phyloP scores from a whole-genome alignment of 1,140 invertebrate genomes.

The Aphis gossypii region DNA sequence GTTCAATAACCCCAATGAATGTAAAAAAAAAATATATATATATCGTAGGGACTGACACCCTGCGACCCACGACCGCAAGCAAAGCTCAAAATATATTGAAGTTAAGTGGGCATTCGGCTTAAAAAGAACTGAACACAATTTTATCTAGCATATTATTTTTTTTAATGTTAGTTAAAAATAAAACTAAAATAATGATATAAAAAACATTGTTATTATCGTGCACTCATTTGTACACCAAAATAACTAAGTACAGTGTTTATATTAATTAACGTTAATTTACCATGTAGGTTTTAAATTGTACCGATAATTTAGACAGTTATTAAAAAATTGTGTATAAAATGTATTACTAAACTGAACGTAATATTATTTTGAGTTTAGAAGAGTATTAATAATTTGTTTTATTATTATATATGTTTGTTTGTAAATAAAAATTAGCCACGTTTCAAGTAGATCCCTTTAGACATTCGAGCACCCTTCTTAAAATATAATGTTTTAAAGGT shows the following conservation, averaged over 20 bases:
- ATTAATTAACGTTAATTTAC: not conserved
- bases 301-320: not conserved
- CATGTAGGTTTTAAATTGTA: not conserved
- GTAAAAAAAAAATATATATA: not conserved
- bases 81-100: not conserved
- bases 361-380: not conserved
- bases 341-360: too few relatives aligned
- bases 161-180: not conserved
- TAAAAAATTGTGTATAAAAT: not conserved
- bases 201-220: not conserved
- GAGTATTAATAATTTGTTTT: not conserved
- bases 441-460: not conserved
- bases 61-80: not conserved
- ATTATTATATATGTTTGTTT: not conserved
- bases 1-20: not conserved
- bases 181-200: not conserved
- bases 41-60: not conserved
- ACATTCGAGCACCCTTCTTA: not conserved
- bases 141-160: not conserved
- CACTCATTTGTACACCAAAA: not conserved
- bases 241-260: not conserved
- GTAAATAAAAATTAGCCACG: not conserved
- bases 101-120: too few relatives aligned
- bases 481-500: not conserved
- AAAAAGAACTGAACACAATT: not conserved